Percentiles rank a stretch among this genome's conserved stretches.
phyloP scores from a whole-genome alignment of 2,113 vertebrate genomes.

The Centrocercus urophasianus region DNA sequence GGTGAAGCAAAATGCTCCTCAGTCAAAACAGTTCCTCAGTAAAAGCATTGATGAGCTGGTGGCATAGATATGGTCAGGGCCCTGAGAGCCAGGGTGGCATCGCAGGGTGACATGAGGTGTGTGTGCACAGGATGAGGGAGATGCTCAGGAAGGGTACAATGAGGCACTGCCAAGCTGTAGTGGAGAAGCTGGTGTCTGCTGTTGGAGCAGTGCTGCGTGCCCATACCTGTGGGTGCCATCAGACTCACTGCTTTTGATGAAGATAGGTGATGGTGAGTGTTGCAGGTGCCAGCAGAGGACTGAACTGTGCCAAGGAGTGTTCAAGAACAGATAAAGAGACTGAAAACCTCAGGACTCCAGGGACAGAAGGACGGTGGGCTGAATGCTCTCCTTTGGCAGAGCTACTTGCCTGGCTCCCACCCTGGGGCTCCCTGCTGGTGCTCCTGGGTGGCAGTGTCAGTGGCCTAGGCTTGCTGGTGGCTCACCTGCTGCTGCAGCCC shows the following conservation, averaged over 20 bases:
- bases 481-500: not conserved
- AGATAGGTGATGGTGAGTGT: accelerated
- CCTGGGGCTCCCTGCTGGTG: not conserved
- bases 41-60: not conserved
- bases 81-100: accelerated
- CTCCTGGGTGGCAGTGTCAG: not conserved
- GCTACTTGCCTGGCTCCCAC: not conserved
- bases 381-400: not conserved
- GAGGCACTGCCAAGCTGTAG: not conserved
- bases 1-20: not conserved
- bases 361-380: not conserved
- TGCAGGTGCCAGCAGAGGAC: not conserved
- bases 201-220: not conserved
- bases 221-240: accelerated
- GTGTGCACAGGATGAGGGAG: not conserved
- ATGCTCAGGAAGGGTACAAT: accelerated
- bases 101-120: not conserved
- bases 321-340: not conserved
- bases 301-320: accelerated
- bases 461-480: no score
- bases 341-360: not conserved
- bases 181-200: not conserved
- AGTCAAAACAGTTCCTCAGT: not conserved
- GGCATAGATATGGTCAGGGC: not conserved
- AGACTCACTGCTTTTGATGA: not conserved